phyloP scores from a whole-genome alignment of 1,140 invertebrate genomes.

The Drosophila albomicans region DNA sequence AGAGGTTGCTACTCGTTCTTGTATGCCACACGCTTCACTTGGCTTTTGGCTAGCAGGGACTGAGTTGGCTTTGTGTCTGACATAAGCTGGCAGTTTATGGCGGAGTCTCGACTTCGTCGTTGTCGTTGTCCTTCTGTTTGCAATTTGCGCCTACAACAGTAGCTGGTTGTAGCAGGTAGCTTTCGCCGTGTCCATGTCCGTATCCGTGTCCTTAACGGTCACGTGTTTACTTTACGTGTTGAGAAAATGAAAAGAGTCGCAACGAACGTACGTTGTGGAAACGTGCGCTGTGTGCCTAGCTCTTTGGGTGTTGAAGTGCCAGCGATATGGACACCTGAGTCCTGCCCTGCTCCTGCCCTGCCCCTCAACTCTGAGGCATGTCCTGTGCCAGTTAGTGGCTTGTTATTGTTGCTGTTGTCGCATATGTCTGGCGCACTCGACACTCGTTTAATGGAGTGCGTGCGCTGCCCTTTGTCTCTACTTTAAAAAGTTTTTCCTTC shows the following conservation, averaged over 20 bases:
- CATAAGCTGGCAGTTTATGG: slow-evolving; percentile 80
- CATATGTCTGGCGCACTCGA: slow-evolving; percentile 48
- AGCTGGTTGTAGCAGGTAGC: slow-evolving; percentile 4
- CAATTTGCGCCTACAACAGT: slow-evolving; percentile 80
- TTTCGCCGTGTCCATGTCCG: slow-evolving; percentile 22
- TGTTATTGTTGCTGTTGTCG: slow-evolving; percentile 70
- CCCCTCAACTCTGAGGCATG: background rate
- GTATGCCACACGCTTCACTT: slow-evolving; percentile 54
- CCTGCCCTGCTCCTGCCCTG: slow-evolving; percentile 3
- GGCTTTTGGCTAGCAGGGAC: slow-evolving; percentile 35
- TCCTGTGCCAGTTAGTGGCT: slow-evolving; percentile 69
- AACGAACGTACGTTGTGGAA: slow-evolving; percentile 5
- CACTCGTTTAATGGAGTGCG: slow-evolving; percentile 67
- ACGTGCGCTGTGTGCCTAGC: slow-evolving; percentile 18
- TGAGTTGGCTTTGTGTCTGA: slow-evolving; percentile 74
- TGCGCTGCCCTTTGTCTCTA: slow-evolving; percentile 47
- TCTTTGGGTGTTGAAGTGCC: slow-evolving; percentile 74
- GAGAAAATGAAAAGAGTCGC: slow-evolving; percentile 75
- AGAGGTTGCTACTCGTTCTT: slow-evolving; percentile 34
- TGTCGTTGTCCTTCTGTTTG: slow-evolving; percentile 74
- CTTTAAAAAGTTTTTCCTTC: slow-evolving; percentile 48
- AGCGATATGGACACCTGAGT: slow-evolving; percentile 79
- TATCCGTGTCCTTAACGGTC: slow-evolving; percentile 79
- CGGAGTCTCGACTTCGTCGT: slow-evolving; percentile 36
- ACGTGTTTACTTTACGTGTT: slow-evolving; percentile 82